Percentiles rank a stretch among this genome's conserved stretches.
Evolutionary conservation across 2,797 vertebrate genomes (phyloP).

Genomic region (Allobates femoralis): DNA sequence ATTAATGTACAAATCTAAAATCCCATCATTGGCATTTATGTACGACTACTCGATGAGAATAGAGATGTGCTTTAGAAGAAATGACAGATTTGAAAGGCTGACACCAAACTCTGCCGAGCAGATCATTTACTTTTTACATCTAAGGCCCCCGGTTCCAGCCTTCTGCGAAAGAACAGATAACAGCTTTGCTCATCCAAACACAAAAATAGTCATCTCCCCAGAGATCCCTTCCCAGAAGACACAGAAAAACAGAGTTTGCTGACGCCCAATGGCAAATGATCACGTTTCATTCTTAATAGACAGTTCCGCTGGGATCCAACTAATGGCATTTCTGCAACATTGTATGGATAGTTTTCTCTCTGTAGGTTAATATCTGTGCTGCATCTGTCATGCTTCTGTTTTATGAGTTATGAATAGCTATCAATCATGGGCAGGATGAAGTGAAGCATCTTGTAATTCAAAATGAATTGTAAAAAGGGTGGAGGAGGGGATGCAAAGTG

Average conservation of each 20-base stretch:
- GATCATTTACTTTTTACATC: conserved; percentile 36
- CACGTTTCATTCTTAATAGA: conserved; percentile 53
- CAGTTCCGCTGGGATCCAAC: conserved; percentile 50
- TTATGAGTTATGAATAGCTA: conserved; percentile 61
- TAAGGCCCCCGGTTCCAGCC: not conserved
- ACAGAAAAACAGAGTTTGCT: conserved; percentile 19
- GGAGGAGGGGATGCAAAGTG: conserved; percentile 23
- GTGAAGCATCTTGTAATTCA: conserved; percentile 52
- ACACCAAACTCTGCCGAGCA: conserved; percentile 7
- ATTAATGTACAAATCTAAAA: not conserved
- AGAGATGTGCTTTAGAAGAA: not conserved
- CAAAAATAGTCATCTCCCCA: conserved; percentile 48
- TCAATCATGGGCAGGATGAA: conserved; percentile 48
- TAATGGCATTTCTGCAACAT: conserved; percentile 52
- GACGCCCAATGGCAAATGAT: conserved; percentile 52
- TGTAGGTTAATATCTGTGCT: conserved; percentile 56
- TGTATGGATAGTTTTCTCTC: conserved; percentile 40
- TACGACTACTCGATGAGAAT: not conserved
- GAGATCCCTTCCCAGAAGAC: conserved; percentile 31
- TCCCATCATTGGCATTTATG: not conserved
- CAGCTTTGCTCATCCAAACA: conserved; percentile 44
- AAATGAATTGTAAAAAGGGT: conserved; percentile 56
- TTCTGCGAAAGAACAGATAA: conserved; percentile 42
- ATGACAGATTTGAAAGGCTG: conserved; percentile 11
- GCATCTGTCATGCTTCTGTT: conserved; percentile 59